phyloP scores from a whole-genome alignment of 2,888 invertebrate species.

The Campoplex capitator region DNA sequence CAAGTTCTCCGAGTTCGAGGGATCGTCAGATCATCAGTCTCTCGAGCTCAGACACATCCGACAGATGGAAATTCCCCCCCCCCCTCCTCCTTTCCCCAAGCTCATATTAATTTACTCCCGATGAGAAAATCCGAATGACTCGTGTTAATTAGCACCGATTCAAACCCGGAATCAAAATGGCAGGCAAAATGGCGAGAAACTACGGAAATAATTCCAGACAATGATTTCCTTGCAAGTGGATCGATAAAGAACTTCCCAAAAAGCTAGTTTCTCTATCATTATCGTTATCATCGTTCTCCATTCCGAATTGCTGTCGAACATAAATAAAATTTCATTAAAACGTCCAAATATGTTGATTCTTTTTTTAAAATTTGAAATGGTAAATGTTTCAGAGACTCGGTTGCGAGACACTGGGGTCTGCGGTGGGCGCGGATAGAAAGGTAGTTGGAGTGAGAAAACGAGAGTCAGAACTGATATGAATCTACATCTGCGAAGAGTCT shows the following conservation, averaged over 20 bases:
- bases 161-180: background rate
- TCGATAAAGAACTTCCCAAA: background rate
- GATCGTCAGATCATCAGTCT: slow-evolving; percentile 64
- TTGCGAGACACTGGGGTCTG: slow-evolving; percentile 15
- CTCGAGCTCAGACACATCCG: slow-evolving; percentile 44
- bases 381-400: slow-evolving; percentile 11
- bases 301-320: background rate
- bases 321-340: too few relatives aligned
- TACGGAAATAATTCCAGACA: background rate
- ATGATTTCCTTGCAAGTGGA: background rate
- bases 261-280: background rate
- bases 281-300: background rate
- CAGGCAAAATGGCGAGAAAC: background rate
- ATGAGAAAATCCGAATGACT: slow-evolving; percentile 7
- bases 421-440: slow-evolving; percentile 59
- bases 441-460: slow-evolving; percentile 65
- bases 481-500: slow-evolving; percentile 77
- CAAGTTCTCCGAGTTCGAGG: slow-evolving; percentile 44
- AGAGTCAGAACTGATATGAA: slow-evolving; percentile 78
- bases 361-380: background rate
- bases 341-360: too few relatives aligned
- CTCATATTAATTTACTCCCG: slow-evolving; percentile 39
- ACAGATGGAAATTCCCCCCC: slow-evolving; percentile 48
- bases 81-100: background rate
- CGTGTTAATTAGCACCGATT: slow-evolving; percentile 43